Evolutionary conservation across 2,888 invertebrate species (phyloP).

Genomic region (Trimorus sp.): DNA sequence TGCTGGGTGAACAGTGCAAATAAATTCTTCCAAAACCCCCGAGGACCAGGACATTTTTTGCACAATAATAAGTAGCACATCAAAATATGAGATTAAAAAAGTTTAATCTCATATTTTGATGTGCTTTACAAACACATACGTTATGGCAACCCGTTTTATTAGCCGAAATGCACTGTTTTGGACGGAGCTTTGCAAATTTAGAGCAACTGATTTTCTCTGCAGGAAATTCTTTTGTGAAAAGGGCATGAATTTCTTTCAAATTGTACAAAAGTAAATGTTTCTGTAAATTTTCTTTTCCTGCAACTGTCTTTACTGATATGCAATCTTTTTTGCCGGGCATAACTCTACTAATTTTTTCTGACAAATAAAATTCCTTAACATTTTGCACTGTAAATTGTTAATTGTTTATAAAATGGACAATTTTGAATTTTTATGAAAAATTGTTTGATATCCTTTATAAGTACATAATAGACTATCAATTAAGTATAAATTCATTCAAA

Average conservation of each 20-base stretch:
- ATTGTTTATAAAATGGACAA: too few relatives aligned
- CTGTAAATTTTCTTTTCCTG: neutral
- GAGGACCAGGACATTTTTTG: slow-evolving; percentile 33
- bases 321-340: slow-evolving; percentile 17
- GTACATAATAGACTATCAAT: too few relatives aligned
- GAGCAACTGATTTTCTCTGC: slow-evolving; percentile 14
- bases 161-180: slow-evolving; percentile 17
- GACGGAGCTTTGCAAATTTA: slow-evolving; percentile 12
- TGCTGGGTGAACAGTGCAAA: neutral
- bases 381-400: slow-evolving; percentile 9
- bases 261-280: slow-evolving; percentile 13
- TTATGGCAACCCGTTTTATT: slow-evolving; percentile 23
- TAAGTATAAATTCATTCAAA: too few relatives aligned
- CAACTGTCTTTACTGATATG: slow-evolving; percentile 14
- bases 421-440: too few relatives aligned
- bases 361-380: neutral
- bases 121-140: slow-evolving; percentile 10
- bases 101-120: slow-evolving; percentile 14
- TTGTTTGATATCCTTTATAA: too few relatives aligned
- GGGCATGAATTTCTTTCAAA: neutral
- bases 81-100: too few relatives aligned
- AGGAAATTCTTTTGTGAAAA: slow-evolving; percentile 14
- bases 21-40: slow-evolving; percentile 18
- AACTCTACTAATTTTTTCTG: slow-evolving; percentile 13
- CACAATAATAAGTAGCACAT: slow-evolving; percentile 25